phyloP scores from a whole-genome alignment of 2,113 vertebrate genomes.

The Labrus mixtus region DNA sequence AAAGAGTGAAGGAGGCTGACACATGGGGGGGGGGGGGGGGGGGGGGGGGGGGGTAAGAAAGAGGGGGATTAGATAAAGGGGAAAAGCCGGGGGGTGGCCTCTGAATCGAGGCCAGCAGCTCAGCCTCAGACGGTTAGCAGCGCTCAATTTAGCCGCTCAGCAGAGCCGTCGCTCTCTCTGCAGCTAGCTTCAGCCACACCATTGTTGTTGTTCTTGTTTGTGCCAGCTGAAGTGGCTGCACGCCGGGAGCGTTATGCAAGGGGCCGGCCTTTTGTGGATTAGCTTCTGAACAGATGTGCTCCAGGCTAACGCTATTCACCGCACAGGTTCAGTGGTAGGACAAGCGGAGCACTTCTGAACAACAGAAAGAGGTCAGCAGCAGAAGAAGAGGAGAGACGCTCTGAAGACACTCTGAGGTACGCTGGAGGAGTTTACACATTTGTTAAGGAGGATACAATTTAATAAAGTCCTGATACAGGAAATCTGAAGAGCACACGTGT shows the following conservation, averaged over 20 bases:
- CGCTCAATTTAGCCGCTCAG: constrained; percentile 26
- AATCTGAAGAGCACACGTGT: too few relatives aligned
- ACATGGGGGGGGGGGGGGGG: neutral
- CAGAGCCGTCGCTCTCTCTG: neutral
- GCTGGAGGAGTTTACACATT: too few relatives aligned
- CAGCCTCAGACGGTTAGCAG: constrained; percentile 20
- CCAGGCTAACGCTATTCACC: constrained; percentile 50
- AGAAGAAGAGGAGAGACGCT: neutral
- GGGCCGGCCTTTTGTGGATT: constrained; percentile 56
- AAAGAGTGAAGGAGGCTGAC: constrained; percentile 6
- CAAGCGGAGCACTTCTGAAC: constrained; percentile 21
- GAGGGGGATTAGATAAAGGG: constrained; percentile 14
- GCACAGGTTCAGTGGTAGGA: constrained; percentile 53
- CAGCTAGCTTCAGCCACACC: constrained; percentile 7
- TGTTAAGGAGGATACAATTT: too few relatives aligned
- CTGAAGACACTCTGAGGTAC: neutral
- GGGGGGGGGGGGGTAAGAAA: neutral
- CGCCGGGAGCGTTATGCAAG: constrained; percentile 48
- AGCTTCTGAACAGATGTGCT: constrained; percentile 68
- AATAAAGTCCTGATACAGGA: too few relatives aligned
- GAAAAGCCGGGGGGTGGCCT: constrained; percentile 19
- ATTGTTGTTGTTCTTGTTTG: constrained; percentile 40
- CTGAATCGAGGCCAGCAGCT: constrained; percentile 42
- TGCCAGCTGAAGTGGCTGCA: constrained; percentile 49
- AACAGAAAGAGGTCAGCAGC: constrained; percentile 48